Conservation (phyloP, 2,888 invertebrate species). For the Luperina testacea region DNA sequence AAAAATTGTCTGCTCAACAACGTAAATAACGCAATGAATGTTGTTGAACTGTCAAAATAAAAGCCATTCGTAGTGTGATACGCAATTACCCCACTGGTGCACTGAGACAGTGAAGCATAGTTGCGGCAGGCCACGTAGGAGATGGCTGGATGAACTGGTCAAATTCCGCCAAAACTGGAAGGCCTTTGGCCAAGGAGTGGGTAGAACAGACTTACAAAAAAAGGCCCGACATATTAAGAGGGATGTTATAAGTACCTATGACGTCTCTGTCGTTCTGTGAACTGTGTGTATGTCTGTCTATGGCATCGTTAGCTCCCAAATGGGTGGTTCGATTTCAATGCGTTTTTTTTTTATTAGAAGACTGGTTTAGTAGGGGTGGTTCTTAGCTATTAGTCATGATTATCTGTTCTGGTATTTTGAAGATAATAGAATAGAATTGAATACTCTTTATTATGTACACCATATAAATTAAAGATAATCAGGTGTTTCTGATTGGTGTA, state of each 20-base stretch:
- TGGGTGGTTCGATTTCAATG: neutral
- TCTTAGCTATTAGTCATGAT: neutral
- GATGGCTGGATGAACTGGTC: neutral
- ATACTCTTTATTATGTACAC: no score
- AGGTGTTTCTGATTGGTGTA: no score
- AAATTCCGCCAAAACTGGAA: neutral
- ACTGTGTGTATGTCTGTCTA: neutral
- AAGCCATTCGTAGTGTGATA: neutral
- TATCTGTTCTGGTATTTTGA: neutral
- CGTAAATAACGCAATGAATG: no score
- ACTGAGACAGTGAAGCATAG: neutral
- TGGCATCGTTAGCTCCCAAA: neutral
- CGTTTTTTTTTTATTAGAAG: neutral
- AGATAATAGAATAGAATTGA: no score
- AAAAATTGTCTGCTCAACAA: no score
- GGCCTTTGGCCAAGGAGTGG: neutral
- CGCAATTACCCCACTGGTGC: neutral
- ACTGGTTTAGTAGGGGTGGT: neutral
- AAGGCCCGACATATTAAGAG: neutral
- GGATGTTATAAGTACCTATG: neutral
- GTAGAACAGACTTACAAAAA: neutral
- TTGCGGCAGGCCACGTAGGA: neutral
- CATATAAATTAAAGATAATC: no score
- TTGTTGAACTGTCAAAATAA: no score
- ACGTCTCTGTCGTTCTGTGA: neutral